Percentiles rank a stretch among this genome's conserved stretches.
phyloP scores from a whole-genome alignment of 2,797 vertebrate species.

The Pseudochromis fuscus region DNA sequence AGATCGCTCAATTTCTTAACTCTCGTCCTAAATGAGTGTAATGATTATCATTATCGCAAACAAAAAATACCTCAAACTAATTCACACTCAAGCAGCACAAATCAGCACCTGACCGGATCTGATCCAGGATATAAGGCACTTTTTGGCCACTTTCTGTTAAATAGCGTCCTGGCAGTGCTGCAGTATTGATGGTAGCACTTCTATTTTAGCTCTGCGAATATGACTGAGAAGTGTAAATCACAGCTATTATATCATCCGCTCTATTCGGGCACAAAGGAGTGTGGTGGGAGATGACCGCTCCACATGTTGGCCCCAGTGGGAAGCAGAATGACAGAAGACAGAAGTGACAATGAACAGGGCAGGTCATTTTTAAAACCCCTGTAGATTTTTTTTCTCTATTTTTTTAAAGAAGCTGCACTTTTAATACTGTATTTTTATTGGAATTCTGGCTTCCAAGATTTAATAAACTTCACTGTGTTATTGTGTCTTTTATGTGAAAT shows the following conservation, averaged over 20 bases:
- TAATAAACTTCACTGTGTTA: neutral
- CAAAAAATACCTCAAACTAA: conserved; percentile 62
- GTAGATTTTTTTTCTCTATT: no score
- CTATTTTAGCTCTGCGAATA: conserved; percentile 67
- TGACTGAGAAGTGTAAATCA: conserved; percentile 71
- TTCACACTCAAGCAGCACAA: conserved; percentile 49
- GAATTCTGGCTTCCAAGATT: conserved; percentile 2
- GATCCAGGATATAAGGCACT: conserved; percentile 38
- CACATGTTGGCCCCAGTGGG: conserved; percentile 57
- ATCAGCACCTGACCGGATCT: conserved; percentile 62
- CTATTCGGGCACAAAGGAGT: conserved; percentile 57
- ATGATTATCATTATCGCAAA: conserved; percentile 65
- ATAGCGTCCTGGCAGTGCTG: conserved; percentile 44
- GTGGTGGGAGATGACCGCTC: conserved; percentile 58
- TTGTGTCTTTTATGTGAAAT: conserved; percentile 5
- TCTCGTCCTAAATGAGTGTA: conserved; percentile 47
- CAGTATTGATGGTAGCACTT: conserved; percentile 63
- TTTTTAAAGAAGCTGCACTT: no score
- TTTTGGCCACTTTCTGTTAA: conserved; percentile 68
- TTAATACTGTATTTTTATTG: conserved; percentile 13
- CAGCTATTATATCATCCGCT: conserved; percentile 68
- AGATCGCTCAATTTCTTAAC: conserved; percentile 59
- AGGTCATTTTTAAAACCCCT: conserved; percentile 34
- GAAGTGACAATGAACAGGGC: conserved; percentile 53
- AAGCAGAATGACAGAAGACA: conserved; percentile 45